Evolutionary conservation across 1,140 invertebrate genomes (phyloP).

Genomic region (Orchesella cincta): DNA sequence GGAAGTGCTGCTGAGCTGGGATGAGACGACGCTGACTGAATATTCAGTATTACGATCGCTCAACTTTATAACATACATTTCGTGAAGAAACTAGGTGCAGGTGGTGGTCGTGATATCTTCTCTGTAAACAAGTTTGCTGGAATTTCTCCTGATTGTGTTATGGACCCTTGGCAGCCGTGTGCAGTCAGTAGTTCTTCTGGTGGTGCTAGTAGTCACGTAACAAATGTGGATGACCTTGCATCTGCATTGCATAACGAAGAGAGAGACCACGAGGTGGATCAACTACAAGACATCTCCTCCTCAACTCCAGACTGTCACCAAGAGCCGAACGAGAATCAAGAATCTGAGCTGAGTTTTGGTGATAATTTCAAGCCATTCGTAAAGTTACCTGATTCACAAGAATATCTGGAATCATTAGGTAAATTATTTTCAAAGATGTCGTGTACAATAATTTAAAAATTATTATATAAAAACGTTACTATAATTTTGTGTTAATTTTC

Average conservation of each 20-base stretch:
- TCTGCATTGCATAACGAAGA: background rate
- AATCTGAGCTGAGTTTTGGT: conserved; percentile 31
- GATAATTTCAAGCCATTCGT: conserved; percentile 47
- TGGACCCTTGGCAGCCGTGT: conserved; percentile 17
- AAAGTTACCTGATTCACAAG: conserved; percentile 48
- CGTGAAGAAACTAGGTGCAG: background rate
- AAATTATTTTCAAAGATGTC: conserved; percentile 13
- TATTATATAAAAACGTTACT: conserved; percentile 8
- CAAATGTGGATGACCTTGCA: background rate
- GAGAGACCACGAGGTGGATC: background rate
- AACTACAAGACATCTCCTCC: background rate
- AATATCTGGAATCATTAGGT: conserved; percentile 50
- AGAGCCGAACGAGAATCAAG: background rate
- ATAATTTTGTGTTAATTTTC: conserved; percentile 22
- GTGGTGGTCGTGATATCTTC: background rate
- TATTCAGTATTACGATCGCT: background rate
- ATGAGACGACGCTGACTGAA: too few species aligned
- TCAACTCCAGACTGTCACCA: background rate
- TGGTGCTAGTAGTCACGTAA: background rate
- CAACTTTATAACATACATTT: background rate
- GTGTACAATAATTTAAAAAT: conserved; percentile 1
- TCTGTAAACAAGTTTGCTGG: background rate
- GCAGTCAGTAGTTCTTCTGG: background rate
- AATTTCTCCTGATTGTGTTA: background rate
- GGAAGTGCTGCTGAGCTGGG: too few species aligned